Evolutionary conservation across 1,140 invertebrate species (phyloP).

Genomic region (Coelopa frigida): DNA sequence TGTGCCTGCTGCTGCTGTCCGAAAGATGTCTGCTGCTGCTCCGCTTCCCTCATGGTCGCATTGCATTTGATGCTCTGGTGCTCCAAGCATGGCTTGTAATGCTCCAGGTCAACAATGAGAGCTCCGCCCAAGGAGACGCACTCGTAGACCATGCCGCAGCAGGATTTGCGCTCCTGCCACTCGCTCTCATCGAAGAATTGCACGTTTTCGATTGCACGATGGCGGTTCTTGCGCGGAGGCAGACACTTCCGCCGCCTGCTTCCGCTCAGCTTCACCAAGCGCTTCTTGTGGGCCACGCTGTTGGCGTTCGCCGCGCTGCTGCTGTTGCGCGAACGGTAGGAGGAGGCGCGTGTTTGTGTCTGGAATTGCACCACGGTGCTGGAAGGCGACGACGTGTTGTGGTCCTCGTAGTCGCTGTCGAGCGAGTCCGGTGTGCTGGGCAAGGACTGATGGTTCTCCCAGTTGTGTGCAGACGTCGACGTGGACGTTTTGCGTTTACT

Average conservation of each 20-base stretch:
- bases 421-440: constrained; percentile 17
- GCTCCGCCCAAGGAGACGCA: constrained; percentile 24
- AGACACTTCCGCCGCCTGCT: constrained; percentile 25
- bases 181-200: constrained; percentile 34
- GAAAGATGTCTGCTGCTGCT: background rate
- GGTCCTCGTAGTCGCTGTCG: constrained; percentile 37
- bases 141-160: constrained; percentile 38
- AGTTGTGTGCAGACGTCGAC: constrained; percentile 6
- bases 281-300: background rate
- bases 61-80: constrained; percentile 16
- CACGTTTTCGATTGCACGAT: constrained; percentile 23
- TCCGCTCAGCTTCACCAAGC: constrained; percentile 1
- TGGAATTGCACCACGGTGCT: constrained; percentile 26
- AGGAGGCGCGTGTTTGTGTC: constrained; percentile 31
- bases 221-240: constrained; percentile 24
- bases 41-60: background rate
- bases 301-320: background rate
- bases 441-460: constrained; percentile 18
- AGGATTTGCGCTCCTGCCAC: constrained; percentile 27
- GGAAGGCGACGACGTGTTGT: background rate
- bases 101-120: constrained; percentile 30
- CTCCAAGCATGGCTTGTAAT: constrained; percentile 33
- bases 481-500: too few species aligned
- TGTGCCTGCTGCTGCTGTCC: constrained; percentile 1
- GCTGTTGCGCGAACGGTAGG: constrained; percentile 4